Conservation (phyloP, 2,888 invertebrate species). For the Melinopterus prodromus region DNA sequence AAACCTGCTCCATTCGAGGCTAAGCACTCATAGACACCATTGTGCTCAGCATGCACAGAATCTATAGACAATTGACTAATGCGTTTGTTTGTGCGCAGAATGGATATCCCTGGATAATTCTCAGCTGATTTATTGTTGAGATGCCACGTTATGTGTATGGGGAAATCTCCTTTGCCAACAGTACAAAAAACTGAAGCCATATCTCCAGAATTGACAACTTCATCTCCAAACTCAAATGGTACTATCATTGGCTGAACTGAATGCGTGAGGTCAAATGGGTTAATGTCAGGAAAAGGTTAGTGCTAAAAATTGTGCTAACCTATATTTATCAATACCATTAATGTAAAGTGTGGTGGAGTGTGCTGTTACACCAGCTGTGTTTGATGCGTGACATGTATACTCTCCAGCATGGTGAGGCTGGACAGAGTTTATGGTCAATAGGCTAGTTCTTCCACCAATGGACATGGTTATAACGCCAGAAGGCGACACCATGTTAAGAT, state of each 20-base stretch:
- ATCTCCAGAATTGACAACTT: conserved; percentile 72
- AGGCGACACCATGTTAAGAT: conserved; percentile 60
- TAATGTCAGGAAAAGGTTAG: no score
- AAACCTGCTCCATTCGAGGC: conserved; percentile 66
- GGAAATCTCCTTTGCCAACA: conserved; percentile 74
- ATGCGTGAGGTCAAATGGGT: no score
- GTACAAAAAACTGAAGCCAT: conserved; percentile 73
- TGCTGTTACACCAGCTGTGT: conserved; percentile 65
- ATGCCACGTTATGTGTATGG: conserved; percentile 70
- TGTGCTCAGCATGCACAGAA: conserved; percentile 67
- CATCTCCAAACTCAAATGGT: conserved; percentile 66
- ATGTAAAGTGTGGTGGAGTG: conserved; percentile 61
- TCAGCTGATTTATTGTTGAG: conserved; percentile 58
- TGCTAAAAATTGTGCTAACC: no score
- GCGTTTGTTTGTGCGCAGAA: conserved; percentile 8
- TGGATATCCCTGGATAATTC: neutral
- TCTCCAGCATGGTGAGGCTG: conserved; percentile 69
- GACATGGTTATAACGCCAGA: conserved; percentile 66
- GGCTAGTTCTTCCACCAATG: conserved; percentile 70
- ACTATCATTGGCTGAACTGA: conserved; percentile 64
- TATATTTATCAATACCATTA: conserved; percentile 45
- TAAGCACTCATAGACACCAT: conserved; percentile 71
- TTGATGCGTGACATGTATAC: conserved; percentile 70
- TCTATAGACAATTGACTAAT: conserved; percentile 13
- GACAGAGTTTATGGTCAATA: conserved; percentile 70